phyloP scores from a whole-genome alignment of 2,113 vertebrate genomes.

The Benitochromis conjunctus region DNA sequence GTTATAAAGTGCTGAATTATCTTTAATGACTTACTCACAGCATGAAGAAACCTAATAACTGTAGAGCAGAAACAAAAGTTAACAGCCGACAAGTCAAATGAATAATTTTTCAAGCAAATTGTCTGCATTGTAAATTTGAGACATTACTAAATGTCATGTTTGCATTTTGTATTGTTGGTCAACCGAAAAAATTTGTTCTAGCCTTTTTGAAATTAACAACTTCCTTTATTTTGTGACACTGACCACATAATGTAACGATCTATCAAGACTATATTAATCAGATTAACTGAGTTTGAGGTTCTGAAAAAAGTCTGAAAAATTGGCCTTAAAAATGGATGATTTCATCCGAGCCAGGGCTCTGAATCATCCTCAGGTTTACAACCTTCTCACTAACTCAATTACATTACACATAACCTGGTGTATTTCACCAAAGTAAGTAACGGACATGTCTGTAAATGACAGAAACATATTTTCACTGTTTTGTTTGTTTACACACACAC shows the following conservation, averaged over 20 bases:
- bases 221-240: background rate
- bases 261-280: background rate
- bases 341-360: background rate
- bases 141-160: background rate
- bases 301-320: background rate
- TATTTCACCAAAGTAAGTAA: background rate
- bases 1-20: background rate
- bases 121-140: background rate
- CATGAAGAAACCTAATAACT: background rate
- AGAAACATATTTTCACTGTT: background rate
- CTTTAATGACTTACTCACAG: background rate
- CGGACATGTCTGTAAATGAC: background rate
- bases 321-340: background rate
- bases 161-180: background rate
- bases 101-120: background rate
- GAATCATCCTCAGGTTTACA: background rate
- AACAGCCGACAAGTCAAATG: background rate
- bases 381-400: background rate
- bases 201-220: background rate
- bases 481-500: background rate
- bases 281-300: background rate
- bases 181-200: background rate
- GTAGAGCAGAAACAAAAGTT: background rate
- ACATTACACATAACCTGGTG: background rate
- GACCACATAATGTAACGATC: background rate